Base-by-base conservation (phyloP, 2,888 invertebrate genomes). In the Hemithea aestivaria region DNA sequence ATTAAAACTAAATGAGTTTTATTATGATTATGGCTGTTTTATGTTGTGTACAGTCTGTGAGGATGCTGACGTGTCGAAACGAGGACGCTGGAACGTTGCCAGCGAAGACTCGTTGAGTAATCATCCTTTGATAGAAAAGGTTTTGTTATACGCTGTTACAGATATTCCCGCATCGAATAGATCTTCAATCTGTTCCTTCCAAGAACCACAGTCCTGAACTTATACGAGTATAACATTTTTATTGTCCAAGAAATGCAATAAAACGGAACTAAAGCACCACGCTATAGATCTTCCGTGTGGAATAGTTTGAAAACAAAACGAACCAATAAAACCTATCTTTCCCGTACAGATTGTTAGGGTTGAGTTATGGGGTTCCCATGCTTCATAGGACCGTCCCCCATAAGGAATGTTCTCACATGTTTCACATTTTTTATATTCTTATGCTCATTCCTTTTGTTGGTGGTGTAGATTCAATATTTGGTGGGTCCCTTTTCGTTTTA, bases 271-370 rank as follows among this genome's bases (percentile, higher is more conserved):
- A 53, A 42, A 40, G 39, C 27, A 20, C 28, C 37, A 38, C 35
- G 27, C 32, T 11, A 45, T 26, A 32, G n/a, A 24, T 46, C 40
- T 39, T 35, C 34, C 35, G 34, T 41, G 34, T 38, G 34, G 37
- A 50, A 49, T 39, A 35, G 39, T 36, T 49, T 34, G 35, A 27
- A 29, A 38, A 33, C 35, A 39, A 34, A 49, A 45, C 40, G 44
- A 51, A 53, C 38, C 47, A 55, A 60, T 58, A 61, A 58, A 58
- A 61, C 36, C 48, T 53, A 59, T 59, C 55, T 53, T 59, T 52
- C 52, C 56, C 52, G 52, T 53, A 44, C 53, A 56, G 40, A 54
- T 48, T 42, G 49, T 37, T 35, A 37, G 31, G 36, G 41, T 42
- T 50, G 55, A 64, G 48, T 62, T 61, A 66, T 60, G 46, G 54